These are phyloP conservation scores for Rhamnusium bicolor DNA, from an alignment of 2,888 invertebrate species.

Conservation along the genomic window DNA sequence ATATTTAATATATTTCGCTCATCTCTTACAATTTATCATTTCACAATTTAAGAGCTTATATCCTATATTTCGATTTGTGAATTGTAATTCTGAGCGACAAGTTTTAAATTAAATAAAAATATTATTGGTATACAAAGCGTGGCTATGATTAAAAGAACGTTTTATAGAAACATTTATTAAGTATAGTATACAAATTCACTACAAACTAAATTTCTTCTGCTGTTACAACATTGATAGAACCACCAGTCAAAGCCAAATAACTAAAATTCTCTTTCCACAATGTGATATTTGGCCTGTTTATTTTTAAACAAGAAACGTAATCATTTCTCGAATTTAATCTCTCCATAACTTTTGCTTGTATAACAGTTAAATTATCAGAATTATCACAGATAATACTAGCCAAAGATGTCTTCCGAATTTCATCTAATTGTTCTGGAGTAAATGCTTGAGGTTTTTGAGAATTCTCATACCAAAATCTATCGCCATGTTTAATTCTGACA, in stretches of 20 bases:
- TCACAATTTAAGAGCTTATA: too few relatives aligned
- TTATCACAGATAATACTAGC: slow-evolving; percentile 85
- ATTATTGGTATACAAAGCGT: too few relatives aligned
- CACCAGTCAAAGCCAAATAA: slow-evolving; percentile 20
- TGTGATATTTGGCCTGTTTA: slow-evolving; percentile 73
- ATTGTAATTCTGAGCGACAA: too few relatives aligned
- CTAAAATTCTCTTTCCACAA: slow-evolving; percentile 54
- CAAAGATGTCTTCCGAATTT: slow-evolving; percentile 84
- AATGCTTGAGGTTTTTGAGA: slow-evolving; percentile 78
- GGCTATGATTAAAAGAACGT: too few relatives aligned
- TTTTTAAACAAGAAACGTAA: slow-evolving; percentile 77
- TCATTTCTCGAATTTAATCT: slow-evolving; percentile 73
- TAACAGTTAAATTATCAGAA: slow-evolving; percentile 77
- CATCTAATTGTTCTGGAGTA: slow-evolving; percentile 82
- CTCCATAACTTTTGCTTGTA: slow-evolving; percentile 83
- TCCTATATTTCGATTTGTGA: too few relatives aligned
- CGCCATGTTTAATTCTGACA: slow-evolving; percentile 83
- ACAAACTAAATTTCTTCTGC: background rate
- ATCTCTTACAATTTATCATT: too few relatives aligned
- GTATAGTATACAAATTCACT: background rate
- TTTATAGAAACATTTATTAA: background rate
- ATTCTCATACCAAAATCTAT: slow-evolving; percentile 93
- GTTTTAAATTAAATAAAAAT: too few relatives aligned
- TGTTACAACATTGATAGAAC: background rate
- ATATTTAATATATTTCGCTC: too few relatives aligned